phyloP scores from a whole-genome alignment of 2,797 vertebrate genomes.

The Aeoliscus strigatus region DNA sequence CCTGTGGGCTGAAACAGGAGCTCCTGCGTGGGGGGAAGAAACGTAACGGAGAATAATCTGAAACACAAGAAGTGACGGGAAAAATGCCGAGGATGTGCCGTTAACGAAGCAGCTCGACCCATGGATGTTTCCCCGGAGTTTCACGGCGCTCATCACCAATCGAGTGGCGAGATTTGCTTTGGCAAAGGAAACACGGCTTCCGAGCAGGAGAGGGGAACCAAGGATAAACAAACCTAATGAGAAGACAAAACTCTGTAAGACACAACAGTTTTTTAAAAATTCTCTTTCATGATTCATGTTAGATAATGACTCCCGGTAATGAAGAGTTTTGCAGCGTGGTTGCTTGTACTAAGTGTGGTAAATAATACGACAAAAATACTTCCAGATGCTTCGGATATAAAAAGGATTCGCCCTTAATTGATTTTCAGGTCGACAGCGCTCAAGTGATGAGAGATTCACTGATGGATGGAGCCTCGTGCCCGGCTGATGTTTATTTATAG shows the following conservation, averaged over 20 bases:
- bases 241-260: constrained; percentile 72
- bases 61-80: neutral
- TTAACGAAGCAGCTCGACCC: constrained; percentile 43
- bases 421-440: constrained; percentile 33
- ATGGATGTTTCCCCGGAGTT: constrained; percentile 62
- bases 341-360: constrained; percentile 6
- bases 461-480: constrained; percentile 30
- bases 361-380: constrained; percentile 1
- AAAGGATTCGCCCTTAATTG: constrained; percentile 22
- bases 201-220: constrained; percentile 58
- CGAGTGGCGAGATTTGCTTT: constrained; percentile 39
- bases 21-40: constrained; percentile 1
- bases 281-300: too few species aligned
- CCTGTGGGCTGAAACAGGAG: constrained; percentile 37
- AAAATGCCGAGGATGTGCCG: constrained; percentile 38
- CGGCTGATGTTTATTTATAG: constrained; percentile 34
- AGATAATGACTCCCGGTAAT: too few species aligned
- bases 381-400: constrained; percentile 6
- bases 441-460: constrained; percentile 47
- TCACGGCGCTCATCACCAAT: constrained; percentile 48
- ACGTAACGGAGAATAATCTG: constrained; percentile 13
- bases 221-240: constrained; percentile 77
- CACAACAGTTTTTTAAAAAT: constrained; percentile 1
- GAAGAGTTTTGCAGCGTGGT: neutral
- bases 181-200: constrained; percentile 67